phyloP scores from a whole-genome alignment of 1,140 invertebrate species.

The Brachionus rotundiformis region DNA sequence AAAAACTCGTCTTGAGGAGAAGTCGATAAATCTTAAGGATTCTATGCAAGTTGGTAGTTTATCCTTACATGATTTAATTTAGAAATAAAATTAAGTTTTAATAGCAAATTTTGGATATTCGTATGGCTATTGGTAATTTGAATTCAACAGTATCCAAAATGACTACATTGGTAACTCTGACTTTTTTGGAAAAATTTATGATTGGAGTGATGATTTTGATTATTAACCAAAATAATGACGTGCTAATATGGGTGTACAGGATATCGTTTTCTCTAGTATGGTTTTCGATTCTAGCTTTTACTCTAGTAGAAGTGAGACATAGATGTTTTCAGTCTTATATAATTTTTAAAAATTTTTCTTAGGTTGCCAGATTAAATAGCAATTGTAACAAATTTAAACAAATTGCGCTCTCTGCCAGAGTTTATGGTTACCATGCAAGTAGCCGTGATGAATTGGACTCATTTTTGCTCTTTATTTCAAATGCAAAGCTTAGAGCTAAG shows the following conservation, averaged over 20 bases:
- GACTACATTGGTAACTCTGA: constrained; percentile 41
- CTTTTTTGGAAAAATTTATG: constrained; percentile 39
- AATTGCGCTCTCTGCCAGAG: constrained; percentile 61
- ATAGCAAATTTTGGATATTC: constrained; percentile 47
- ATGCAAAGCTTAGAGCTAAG: constrained; percentile 60
- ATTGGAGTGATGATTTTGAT: constrained; percentile 58
- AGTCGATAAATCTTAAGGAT: constrained; percentile 60
- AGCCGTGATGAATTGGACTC: constrained; percentile 62
- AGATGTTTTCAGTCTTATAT: background rate
- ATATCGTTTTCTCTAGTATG: constrained; percentile 59
- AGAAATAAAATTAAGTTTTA: background rate
- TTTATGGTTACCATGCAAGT: constrained; percentile 62
- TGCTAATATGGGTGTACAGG: constrained; percentile 59
- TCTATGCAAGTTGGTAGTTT: constrained; percentile 62
- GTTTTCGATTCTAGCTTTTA: constrained; percentile 58
- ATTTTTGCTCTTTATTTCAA: constrained; percentile 61
- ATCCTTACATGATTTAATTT: background rate
- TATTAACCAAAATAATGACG: constrained; percentile 56
- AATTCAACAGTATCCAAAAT: constrained; percentile 41
- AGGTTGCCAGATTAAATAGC: constrained; percentile 62
- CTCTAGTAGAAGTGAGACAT: constrained; percentile 58
- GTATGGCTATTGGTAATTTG: constrained; percentile 41
- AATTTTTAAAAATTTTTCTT: constrained; percentile 44
- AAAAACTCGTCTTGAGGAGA: constrained; percentile 60
- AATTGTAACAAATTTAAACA: constrained; percentile 61